Conservation (phyloP, 1,140 invertebrate species). For the Wasmannia auropunctata region DNA sequence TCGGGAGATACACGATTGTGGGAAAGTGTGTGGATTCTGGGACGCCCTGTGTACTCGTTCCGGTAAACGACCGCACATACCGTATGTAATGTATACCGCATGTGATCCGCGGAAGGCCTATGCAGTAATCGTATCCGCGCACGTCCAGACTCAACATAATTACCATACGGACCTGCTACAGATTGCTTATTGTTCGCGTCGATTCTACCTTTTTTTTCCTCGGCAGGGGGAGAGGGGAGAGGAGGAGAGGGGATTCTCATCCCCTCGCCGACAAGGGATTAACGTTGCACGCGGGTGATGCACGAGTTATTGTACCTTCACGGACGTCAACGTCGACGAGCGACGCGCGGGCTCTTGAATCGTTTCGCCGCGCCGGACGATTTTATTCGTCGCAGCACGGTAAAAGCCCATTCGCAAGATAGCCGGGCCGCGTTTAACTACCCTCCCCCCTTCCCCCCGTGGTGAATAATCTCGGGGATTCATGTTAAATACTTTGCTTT, state of each 20-base stretch:
- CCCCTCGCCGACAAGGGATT: slow-evolving; percentile 37
- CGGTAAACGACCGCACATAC: slow-evolving; percentile 44
- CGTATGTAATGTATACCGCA: slow-evolving; percentile 62
- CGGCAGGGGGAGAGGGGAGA: background rate
- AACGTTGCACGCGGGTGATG: slow-evolving; percentile 48
- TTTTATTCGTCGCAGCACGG: slow-evolving; percentile 7
- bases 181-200: slow-evolving; percentile 67
- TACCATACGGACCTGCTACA: slow-evolving; percentile 53
- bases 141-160: slow-evolving; percentile 64
- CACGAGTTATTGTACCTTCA: slow-evolving; percentile 64
- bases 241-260: background rate
- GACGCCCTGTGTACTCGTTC: background rate
- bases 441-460: no score
- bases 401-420: slow-evolving; percentile 22
- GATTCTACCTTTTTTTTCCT: slow-evolving; percentile 1
- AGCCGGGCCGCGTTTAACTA: slow-evolving; percentile 28
- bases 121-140: slow-evolving; percentile 38
- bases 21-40: slow-evolving; percentile 11
- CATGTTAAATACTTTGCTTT: slow-evolving; percentile 12
- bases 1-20: background rate
- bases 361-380: background rate
- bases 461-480: background rate
- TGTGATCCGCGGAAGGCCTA: slow-evolving; percentile 47
- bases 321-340: slow-evolving; percentile 55
- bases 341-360: slow-evolving; percentile 4